Evolutionary conservation across 1,140 invertebrate genomes (phyloP).

Genomic region (Diorhabda sublineata): DNA sequence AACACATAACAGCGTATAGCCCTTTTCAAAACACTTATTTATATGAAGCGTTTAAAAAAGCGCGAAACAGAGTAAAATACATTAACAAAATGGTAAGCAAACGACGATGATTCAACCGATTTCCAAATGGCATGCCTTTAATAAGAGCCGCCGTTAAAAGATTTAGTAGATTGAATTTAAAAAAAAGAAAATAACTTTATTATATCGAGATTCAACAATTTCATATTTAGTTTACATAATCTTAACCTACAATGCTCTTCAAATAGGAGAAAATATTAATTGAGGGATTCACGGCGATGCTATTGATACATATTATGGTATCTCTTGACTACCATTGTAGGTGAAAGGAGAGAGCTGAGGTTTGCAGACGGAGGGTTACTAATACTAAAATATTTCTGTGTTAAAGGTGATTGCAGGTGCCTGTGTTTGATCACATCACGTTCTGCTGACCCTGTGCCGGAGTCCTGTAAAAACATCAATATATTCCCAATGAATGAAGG

Average conservation of each 20-base stretch:
- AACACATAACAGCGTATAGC: no score
- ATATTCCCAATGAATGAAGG: not conserved
- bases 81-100: no score
- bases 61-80: no score
- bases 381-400: conserved; percentile 50
- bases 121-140: no score
- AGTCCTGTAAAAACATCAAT: conserved; percentile 50
- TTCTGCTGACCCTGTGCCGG: conserved; percentile 61
- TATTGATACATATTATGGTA: not conserved
- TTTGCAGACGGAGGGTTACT: conserved; percentile 44
- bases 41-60: no score
- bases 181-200: not conserved
- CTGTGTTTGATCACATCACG: conserved; percentile 64
- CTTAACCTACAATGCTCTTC: conserved; percentile 10
- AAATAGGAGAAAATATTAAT: conserved; percentile 9
- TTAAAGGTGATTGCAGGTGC: conserved; percentile 62
- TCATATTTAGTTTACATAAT: conserved; percentile 18
- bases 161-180: not conserved
- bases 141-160: no score
- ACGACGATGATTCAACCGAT: no score
- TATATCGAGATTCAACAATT: conserved; percentile 10
- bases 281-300: conserved; percentile 10
- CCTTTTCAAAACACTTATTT: no score
- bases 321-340: conserved; percentile 41
- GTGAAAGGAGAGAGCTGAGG: conserved; percentile 58